These are phyloP conservation scores for Zaprionus capensis DNA, from an alignment of 1,140 invertebrate species.

Conservation along the genomic window DNA sequence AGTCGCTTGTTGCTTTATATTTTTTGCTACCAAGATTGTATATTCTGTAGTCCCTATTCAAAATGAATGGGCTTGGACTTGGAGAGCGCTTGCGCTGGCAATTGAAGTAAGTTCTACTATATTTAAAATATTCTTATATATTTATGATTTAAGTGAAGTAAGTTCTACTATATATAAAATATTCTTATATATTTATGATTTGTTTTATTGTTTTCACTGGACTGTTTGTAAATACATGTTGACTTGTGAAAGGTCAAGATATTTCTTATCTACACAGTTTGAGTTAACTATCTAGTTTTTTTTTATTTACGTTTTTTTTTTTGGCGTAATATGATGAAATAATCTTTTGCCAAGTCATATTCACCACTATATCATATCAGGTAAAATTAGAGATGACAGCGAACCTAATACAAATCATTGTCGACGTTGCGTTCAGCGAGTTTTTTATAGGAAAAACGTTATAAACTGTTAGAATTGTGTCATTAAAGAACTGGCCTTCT, in stretches of 20 bases:
- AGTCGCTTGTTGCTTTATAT: background rate
- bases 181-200: background rate
- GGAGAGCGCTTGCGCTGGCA: slow-evolving; percentile 74
- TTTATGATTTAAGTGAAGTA: background rate
- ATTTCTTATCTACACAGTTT: too few species aligned
- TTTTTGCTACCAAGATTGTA: slow-evolving; percentile 10
- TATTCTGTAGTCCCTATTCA: slow-evolving; percentile 14
- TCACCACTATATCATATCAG: slow-evolving; percentile 7
- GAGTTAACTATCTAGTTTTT: too few species aligned
- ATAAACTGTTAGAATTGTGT: background rate
- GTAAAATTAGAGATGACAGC: slow-evolving; percentile 13
- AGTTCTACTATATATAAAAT: slow-evolving; percentile 39
- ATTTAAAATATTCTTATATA: slow-evolving; percentile 22
- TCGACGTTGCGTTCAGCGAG: background rate
- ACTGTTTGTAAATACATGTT: background rate
- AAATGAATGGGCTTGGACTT: slow-evolving; percentile 72
- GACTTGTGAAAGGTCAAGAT: background rate
- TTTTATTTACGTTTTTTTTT: background rate
- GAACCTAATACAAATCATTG: background rate
- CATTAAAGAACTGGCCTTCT: slow-evolving; percentile 10
- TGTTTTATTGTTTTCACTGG: background rate
- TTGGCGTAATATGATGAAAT: background rate
- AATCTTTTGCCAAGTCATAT: background rate
- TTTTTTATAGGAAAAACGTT: background rate
- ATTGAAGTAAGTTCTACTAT: slow-evolving; percentile 68